Evolutionary conservation across 1,140 invertebrate genomes (phyloP), one percentile per base, ranked within the genome.

Genomic region (Nymphalis io): DNA sequence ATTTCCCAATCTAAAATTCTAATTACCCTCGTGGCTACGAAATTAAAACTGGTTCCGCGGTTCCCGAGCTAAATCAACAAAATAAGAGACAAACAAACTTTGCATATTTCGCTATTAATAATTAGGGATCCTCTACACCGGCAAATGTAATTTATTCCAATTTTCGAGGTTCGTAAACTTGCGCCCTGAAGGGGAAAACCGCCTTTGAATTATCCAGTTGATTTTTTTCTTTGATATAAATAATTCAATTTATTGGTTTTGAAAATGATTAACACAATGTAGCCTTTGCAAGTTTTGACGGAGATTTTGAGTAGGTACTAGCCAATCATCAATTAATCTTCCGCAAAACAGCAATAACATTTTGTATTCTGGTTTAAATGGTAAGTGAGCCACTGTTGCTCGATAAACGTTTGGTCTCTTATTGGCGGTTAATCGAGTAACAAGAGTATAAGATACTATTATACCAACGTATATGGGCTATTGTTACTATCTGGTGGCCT

Each of bases 61-160:
- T 61, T 74, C 68, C 72, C 63, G 68, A 80, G 80, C 82, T 82
- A 87, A 84, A 86, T 84, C 80, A 82, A 89, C 80, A 81, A 84
- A 87, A 87, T 85, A 84, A 82, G 82, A 87, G 83, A 87, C 83
- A 88, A 70, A 85, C 82, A 84, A 87, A 85, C 74, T 90, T 90
- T 87, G 87, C 87, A 89, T 89, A 89, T 85, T 87, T 80, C 85
- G 75, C 77, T 85, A 82, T 87, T 88, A 87, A 87, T 85, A 85
- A 88, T 90, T 84, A 87, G 73, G 74, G 72, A 85, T 58, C 70
- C 78, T 72, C 68, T 77, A 77, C 73, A 77, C 79, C 62, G 72
- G 46, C 51, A 77, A 80, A 88, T 81, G 78, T 79, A 83, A 88
- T 88, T 87, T 85, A 78, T 83, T 77, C 73, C 62, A 70, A 83